Evolutionary conservation across 2,888 invertebrate species (phyloP).

Genomic region (Cactoblastis cactorum): DNA sequence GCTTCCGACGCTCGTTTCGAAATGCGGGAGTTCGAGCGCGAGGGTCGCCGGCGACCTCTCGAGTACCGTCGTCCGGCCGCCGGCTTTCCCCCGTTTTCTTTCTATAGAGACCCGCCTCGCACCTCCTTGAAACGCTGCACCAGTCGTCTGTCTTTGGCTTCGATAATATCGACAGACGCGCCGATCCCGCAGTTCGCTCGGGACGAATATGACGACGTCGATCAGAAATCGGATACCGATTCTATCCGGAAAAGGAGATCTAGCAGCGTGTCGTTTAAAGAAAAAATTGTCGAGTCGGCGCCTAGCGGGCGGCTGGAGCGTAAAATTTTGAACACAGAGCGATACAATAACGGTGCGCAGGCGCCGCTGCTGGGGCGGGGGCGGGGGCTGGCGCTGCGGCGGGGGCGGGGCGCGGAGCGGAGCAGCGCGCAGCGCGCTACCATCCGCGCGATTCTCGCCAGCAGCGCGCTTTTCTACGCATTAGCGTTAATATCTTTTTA

Average conservation of each 20-base stretch:
- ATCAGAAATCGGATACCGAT: neutral
- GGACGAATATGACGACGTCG: neutral
- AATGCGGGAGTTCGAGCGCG: constrained; percentile 16
- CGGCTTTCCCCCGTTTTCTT: constrained; percentile 24
- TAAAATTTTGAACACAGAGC: constrained; percentile 50
- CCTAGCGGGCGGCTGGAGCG: constrained; percentile 29
- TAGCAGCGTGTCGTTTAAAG: neutral
- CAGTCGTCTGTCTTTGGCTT: constrained; percentile 29
- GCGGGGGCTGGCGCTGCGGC: constrained; percentile 15
- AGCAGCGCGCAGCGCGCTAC: constrained; percentile 60
- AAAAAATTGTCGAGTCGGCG: constrained; percentile 13
- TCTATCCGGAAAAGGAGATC: neutral
- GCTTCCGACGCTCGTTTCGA: constrained; percentile 21
- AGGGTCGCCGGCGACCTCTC: constrained; percentile 26
- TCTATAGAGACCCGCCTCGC: neutral
- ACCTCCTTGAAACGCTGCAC: constrained; percentile 13
- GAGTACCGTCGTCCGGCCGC: constrained; percentile 20
- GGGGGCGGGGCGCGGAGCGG: constrained; percentile 42
- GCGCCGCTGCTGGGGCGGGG: constrained; percentile 53
- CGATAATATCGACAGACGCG: constrained; percentile 24
- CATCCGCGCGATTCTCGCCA: constrained; percentile 77
- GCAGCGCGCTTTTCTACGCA: constrained; percentile 65
- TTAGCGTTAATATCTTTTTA: constrained; percentile 63
- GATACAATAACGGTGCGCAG: constrained; percentile 52
- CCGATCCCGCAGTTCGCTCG: constrained; percentile 24